These are phyloP conservation scores for Odontocolon sp. DNA, from an alignment of 2,888 invertebrate species.

Conservation along the genomic window DNA sequence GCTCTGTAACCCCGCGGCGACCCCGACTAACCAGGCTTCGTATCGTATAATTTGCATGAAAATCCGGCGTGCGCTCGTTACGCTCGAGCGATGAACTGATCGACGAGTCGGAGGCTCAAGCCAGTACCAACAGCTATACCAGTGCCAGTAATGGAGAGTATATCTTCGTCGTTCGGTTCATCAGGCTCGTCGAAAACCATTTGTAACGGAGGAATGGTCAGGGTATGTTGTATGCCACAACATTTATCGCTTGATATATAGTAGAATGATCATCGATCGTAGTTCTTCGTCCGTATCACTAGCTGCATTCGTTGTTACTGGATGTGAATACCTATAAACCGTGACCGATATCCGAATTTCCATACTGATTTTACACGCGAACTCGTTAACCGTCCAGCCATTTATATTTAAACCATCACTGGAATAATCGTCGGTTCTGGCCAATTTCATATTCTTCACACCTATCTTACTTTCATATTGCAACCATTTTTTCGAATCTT, in stretches of 20 bases:
- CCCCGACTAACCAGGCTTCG: conserved; percentile 23
- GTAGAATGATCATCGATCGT: conserved; percentile 1
- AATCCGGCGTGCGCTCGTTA: conserved; percentile 46
- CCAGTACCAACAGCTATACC: conserved; percentile 3
- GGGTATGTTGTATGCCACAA: neutral
- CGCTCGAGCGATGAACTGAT: conserved; percentile 51
- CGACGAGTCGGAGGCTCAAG: conserved; percentile 38
- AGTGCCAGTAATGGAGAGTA: no score
- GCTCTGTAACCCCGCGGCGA: conserved; percentile 29
- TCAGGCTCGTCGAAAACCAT: conserved; percentile 47
- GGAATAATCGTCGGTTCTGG: neutral
- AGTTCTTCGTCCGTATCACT: neutral
- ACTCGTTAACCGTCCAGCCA: no score
- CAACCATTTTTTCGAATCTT: neutral
- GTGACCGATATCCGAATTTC: neutral
- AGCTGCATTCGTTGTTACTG: neutral
- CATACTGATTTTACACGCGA: neutral
- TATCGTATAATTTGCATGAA: conserved; percentile 55
- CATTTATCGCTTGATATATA: conserved; percentile 16
- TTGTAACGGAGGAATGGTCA: conserved; percentile 15
- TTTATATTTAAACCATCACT: neutral
- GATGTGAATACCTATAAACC: neutral
- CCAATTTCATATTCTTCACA: neutral
- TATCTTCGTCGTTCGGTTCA: conserved; percentile 44
- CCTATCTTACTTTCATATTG: neutral